Percentiles rank a stretch among this genome's conserved stretches.
Evolutionary conservation across 2,113 vertebrate genomes (phyloP).

Genomic region (Lophotis ruficrista): DNA sequence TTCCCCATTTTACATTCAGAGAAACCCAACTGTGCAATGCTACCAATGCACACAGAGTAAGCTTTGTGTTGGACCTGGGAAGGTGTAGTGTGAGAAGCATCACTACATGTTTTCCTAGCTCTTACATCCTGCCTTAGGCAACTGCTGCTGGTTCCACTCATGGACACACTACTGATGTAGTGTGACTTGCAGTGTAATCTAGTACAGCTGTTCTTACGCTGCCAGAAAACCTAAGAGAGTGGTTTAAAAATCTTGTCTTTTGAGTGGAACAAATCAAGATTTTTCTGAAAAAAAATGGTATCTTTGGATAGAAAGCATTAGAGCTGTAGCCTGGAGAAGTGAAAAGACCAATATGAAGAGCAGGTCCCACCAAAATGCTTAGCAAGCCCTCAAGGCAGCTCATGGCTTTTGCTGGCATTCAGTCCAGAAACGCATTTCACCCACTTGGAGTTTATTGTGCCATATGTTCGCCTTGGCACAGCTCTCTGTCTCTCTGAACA

Average conservation of each 20-base stretch:
- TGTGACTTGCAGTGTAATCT: neutral
- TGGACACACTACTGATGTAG: neutral
- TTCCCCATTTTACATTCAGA: neutral
- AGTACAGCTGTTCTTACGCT: neutral
- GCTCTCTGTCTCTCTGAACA: neutral
- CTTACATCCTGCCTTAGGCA: neutral
- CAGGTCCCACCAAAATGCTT: constrained; percentile 17
- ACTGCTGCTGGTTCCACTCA: neutral
- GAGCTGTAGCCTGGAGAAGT: neutral
- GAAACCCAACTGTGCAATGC: neutral
- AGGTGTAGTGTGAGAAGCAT: neutral
- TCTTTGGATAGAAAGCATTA: neutral
- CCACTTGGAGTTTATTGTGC: neutral
- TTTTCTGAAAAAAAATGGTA: neutral
- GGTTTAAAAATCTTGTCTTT: neutral
- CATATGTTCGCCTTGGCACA: neutral
- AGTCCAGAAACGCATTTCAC: constrained; percentile 31
- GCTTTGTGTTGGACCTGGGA: neutral
- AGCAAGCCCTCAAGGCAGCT: neutral
- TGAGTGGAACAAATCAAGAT: neutral
- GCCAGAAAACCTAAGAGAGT: neutral
- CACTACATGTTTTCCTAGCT: neutral
- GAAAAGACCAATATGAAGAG: neutral
- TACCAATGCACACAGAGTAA: neutral
- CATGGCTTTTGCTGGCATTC: constrained; percentile 11